A percentile compares a stretch with the other conserved stretches of the same genome.
Evolutionary conservation across 1,140 invertebrate genomes (phyloP).

Genomic region (Aphidius gifuensis): DNA sequence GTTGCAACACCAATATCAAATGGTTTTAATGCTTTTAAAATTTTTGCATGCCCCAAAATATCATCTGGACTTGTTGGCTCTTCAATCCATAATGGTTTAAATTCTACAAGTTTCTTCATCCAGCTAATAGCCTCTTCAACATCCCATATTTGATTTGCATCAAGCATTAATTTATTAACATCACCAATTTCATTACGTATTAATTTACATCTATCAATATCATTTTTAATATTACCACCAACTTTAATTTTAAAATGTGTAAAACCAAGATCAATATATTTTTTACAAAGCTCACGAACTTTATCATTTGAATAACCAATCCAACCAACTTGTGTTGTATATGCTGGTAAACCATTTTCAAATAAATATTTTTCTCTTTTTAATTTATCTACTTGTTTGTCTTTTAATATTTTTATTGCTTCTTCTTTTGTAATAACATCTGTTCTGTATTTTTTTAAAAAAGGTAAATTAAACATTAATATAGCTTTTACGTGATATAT

Average conservation of each 20-base stretch:
- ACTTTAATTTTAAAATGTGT: slow-evolving; percentile 88
- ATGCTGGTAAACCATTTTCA: slow-evolving; percentile 70
- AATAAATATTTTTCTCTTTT: slow-evolving; percentile 60
- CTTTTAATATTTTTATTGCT: slow-evolving; percentile 71
- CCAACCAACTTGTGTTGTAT: slow-evolving; percentile 81
- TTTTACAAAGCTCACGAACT: slow-evolving; percentile 66
- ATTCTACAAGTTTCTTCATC: slow-evolving; percentile 74
- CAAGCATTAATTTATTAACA: slow-evolving; percentile 76
- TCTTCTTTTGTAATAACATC: slow-evolving; percentile 81
- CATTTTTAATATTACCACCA: slow-evolving; percentile 76
- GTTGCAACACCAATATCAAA: slow-evolving; percentile 81
- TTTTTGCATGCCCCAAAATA: slow-evolving; percentile 76
- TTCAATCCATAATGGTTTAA: slow-evolving; percentile 85
- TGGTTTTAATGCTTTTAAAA: slow-evolving; percentile 63
- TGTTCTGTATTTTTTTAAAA: slow-evolving; percentile 57
- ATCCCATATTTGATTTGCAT: slow-evolving; percentile 91
- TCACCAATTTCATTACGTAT: slow-evolving; percentile 76
- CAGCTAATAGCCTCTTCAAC: slow-evolving; percentile 79
- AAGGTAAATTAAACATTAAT: slow-evolving; percentile 10
- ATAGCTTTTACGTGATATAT: neutral
- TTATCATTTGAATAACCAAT: slow-evolving; percentile 72
- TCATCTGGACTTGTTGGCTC: slow-evolving; percentile 93
- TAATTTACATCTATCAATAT: slow-evolving; percentile 67
- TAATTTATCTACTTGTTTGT: slow-evolving; percentile 58
- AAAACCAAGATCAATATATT: slow-evolving; percentile 74